Evolutionary conservation across 2,113 vertebrate genomes (phyloP), one percentile per base, ranked within the genome.

Genomic region (Pelusios castaneus): DNA sequence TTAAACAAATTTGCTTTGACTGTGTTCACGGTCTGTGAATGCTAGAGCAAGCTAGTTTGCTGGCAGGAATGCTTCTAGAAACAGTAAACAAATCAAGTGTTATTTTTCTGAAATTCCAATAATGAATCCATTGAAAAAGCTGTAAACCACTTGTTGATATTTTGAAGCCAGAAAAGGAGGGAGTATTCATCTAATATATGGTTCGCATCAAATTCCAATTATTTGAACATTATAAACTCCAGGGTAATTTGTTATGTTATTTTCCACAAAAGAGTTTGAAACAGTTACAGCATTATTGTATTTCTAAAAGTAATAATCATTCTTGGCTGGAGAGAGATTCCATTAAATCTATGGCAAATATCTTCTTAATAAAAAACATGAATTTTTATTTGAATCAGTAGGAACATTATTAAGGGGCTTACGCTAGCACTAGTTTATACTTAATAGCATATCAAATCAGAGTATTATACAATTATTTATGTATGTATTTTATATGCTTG

Each of bases 301-400:
- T 88, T 97, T 96, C 96, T 96, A 95, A 96, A 95, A 95, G 91
- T 96, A 97, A 96, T 96, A 96, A 97, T 95, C 94, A 94, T 90
- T 95, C 89, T 67, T 97, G 95, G 95, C 93, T 95, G 91, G 94
- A 97, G 91, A 96, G 94, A 94, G 92, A 97, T 96, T 95, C 95
- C 95, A 95, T 89, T 97, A 95, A 92, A 95, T 95, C 93, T 93
- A 95, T 96, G 90, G 95, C 94, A 96, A 96, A 97, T 22, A 95
- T 94, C 87, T 87, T 76, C 73, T 81, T 96, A 97, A 97, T 96
- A 96, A 91, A 96, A 96, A 97, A 91, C 94, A 97, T 77, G 83
- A 87, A 93, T 97, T 97, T 52, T 97, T 90, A 90, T 96, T 96
- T 96, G 95, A 96, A 94, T 95, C 95, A 94, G 96, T 96, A 93